Percentiles rank a stretch among this genome's conserved stretches.
These are phyloP conservation scores for Caenorhabditis becei DNA, from an alignment of 2,888 invertebrate species.

Conservation along the genomic window DNA sequence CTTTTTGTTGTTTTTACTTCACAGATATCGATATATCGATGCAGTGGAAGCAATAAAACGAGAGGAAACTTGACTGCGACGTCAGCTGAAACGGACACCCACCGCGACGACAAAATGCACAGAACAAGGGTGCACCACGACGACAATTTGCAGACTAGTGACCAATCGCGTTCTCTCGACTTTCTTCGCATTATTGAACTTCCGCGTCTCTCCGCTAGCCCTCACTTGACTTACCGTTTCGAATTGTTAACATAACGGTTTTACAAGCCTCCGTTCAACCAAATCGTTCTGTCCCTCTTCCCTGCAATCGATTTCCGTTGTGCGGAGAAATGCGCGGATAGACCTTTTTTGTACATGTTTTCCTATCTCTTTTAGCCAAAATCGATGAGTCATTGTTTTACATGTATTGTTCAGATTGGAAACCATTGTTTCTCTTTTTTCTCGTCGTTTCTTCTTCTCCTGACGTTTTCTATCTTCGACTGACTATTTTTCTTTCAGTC, in stretches of 20 bases:
- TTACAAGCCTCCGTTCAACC: too few species aligned
- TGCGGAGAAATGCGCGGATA: background rate
- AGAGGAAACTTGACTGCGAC: slow-evolving; percentile 20
- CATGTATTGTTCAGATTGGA: too few species aligned
- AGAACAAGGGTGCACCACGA: slow-evolving; percentile 21
- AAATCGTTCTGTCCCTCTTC: background rate
- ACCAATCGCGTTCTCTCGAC: slow-evolving; percentile 9
- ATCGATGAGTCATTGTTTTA: too few species aligned
- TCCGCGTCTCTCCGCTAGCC: slow-evolving; percentile 7
- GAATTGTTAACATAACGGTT: background rate
- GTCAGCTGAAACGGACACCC: slow-evolving; percentile 48
- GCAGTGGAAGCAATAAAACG: slow-evolving; percentile 4
- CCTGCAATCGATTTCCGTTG: background rate
- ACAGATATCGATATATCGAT: background rate
- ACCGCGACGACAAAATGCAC: slow-evolving; percentile 53
- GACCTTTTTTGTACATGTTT: background rate
- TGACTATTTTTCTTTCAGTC: slow-evolving; percentile 11
- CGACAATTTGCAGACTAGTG: slow-evolving; percentile 35
- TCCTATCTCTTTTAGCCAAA: too few species aligned
- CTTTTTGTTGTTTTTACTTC: too few species aligned
- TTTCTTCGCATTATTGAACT: slow-evolving; percentile 1
- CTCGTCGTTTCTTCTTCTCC: background rate
- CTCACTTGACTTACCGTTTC: slow-evolving; percentile 14
- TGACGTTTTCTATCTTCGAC: background rate
- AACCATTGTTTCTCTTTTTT: too few species aligned